These are phyloP conservation scores for Atopsyche davidsoni DNA, from an alignment of 1,140 invertebrate genomes.

Conservation along the genomic window DNA sequence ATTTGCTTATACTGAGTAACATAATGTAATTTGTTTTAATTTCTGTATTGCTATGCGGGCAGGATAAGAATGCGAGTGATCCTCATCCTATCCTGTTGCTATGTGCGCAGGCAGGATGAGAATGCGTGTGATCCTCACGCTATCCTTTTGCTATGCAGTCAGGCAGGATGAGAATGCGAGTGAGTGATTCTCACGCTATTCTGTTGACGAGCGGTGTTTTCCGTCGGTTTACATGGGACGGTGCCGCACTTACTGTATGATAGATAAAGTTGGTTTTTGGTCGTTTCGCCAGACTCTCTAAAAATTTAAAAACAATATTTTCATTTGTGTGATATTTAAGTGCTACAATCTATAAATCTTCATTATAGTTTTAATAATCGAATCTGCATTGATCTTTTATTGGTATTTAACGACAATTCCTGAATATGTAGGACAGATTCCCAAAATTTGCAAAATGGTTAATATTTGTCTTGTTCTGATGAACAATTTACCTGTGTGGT, in stretches of 20 bases:
- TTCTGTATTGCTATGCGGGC: slow-evolving; percentile 1
- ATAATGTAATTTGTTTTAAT: background rate
- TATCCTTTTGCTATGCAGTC: slow-evolving; percentile 2
- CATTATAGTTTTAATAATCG: too few species aligned
- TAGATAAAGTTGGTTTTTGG: slow-evolving; percentile 44
- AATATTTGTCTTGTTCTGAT: slow-evolving; percentile 23
- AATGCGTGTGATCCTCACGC: slow-evolving; percentile 14
- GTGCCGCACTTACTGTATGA: slow-evolving; percentile 37
- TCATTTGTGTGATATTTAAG: too few species aligned
- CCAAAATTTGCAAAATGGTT: too few species aligned
- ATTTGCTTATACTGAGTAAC: too few species aligned
- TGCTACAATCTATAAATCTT: too few species aligned
- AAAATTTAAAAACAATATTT: slow-evolving; percentile 27
- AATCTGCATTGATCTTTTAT: too few species aligned
- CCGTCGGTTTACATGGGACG: slow-evolving; percentile 44
- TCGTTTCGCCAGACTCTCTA: slow-evolving; percentile 42
- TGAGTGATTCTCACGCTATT: slow-evolving; percentile 38
- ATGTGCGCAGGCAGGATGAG: too few species aligned
- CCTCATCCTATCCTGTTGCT: too few species aligned
- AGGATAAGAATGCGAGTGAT: too few species aligned
- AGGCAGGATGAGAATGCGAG: background rate
- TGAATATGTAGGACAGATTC: too few species aligned
- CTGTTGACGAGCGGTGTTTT: slow-evolving; percentile 54
- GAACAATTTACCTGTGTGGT: slow-evolving; percentile 24
- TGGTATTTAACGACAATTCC: too few species aligned